Base-by-base conservation (phyloP, 2,797 vertebrate genomes). In the Coilia nasus region DNA sequence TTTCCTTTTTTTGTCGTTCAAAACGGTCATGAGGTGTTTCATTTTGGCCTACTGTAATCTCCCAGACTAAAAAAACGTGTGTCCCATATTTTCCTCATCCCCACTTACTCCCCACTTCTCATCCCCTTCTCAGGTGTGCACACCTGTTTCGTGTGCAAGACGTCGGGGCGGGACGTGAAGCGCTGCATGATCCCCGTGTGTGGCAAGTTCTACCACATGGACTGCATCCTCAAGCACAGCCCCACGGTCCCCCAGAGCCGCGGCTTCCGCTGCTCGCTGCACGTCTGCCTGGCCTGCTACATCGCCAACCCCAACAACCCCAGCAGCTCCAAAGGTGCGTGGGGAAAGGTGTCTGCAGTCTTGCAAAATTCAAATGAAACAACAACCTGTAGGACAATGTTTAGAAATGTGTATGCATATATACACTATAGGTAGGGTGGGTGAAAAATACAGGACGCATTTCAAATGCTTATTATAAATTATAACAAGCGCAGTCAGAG, bases 201-300 rank as follows among this genome's bases (percentile, higher is more conserved):
- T 87, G 98, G 98, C 85, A 99, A 99, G 92, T 99, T 98, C 89
- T 99, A 99, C 92, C 98, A 99, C 83, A 94, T 95, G 31, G 96
- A 97, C 0, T 99, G 98, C 85, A 96, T 98, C 62, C 87, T 95
- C 88, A 96, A 96, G 82, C 96, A 96, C 57, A 94, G 96, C 0
- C 96, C 97, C 83, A 97, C 97, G 0, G 95, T 97, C 85, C 90
- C 94, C 23, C 97, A 98, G 90, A 97, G 96, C 93, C 98, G 97
- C 91, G 97, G 97, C 88, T 96, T 97, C 91, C 96, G 98, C 90
- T 99, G 98, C 93, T 96, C 98, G 14, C 94, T 99, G 85, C 98
- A 99, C 23, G 97, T 98, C 85, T 99, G 98, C 87, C 96, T 98
- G 93, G 96, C 98, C 84, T 99, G 98, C 89, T 96, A 97, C 85